Conservation (phyloP, 2,888 invertebrate species). For the Chloroclysta siterata region DNA sequence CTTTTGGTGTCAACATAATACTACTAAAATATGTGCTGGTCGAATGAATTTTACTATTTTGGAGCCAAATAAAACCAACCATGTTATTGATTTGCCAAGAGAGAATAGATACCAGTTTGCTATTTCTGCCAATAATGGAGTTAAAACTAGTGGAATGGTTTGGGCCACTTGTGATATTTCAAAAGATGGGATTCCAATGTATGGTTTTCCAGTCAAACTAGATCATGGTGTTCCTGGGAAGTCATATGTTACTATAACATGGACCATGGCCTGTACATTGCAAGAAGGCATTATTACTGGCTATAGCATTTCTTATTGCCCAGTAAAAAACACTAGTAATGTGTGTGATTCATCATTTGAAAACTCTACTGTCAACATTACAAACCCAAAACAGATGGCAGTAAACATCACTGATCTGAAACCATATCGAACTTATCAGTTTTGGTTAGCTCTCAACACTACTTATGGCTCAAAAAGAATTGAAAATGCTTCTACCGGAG, state of each 20-base stretch:
- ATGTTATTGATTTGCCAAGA: constrained; percentile 86
- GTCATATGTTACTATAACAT: constrained; percentile 83
- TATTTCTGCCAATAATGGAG: constrained; percentile 89
- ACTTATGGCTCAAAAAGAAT: constrained; percentile 69
- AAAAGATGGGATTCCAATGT: constrained; percentile 79
- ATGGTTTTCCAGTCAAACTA: constrained; percentile 77
- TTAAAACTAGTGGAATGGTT: constrained; percentile 91
- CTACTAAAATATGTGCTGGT: constrained; percentile 82
- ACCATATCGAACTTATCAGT: constrained; percentile 90
- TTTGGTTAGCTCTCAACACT: constrained; percentile 87
- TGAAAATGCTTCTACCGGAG: constrained; percentile 83
- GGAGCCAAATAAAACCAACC: constrained; percentile 67
- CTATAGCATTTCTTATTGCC: constrained; percentile 91
- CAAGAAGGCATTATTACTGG: constrained; percentile 89
- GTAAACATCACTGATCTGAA: constrained; percentile 86
- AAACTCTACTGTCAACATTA: constrained; percentile 63
- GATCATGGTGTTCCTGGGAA: constrained; percentile 69
- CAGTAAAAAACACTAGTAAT: constrained; percentile 80
- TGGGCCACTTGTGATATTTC: constrained; percentile 90
- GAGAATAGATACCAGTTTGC: constrained; percentile 90
- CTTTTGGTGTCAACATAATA: constrained; percentile 89
- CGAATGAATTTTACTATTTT: constrained; percentile 75
- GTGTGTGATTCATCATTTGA: constrained; percentile 81
- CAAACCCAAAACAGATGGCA: constrained; percentile 77
- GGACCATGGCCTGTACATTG: constrained; percentile 92